Conservation (phyloP, 2,113 vertebrate species). For the Zingel zingel region DNA sequence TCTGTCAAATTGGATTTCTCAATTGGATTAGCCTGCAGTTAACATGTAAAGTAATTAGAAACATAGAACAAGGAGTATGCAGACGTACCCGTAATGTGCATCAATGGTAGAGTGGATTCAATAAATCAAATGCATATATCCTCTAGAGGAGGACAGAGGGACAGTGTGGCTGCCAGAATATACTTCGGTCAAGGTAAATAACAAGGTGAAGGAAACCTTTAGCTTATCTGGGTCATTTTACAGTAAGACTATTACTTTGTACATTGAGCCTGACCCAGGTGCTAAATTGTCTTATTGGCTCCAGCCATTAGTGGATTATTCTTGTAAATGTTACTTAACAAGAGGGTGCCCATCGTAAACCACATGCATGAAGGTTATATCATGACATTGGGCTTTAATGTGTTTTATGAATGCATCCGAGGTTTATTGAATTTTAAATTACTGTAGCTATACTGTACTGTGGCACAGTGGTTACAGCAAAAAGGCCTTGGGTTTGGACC, state of each 20-base stretch:
- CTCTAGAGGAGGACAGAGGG: slow-evolving; percentile 4
- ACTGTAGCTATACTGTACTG: not conserved
- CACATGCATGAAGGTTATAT: slow-evolving; percentile 13
- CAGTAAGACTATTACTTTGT: slow-evolving; percentile 41
- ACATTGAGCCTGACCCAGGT: slow-evolving; percentile 35
- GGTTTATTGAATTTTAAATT: slow-evolving; percentile 22
- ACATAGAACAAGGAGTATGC: slow-evolving; percentile 30
- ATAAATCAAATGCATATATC: slow-evolving; percentile 23
- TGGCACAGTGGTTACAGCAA: not conserved
- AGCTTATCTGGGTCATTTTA: slow-evolving; percentile 45
- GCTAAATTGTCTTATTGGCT: slow-evolving; percentile 49
- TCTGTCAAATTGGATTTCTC: slow-evolving; percentile 37
- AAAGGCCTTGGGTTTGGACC: not conserved
- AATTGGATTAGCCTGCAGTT: slow-evolving; percentile 27
- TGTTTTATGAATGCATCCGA: slow-evolving; percentile 46
- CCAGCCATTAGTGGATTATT: slow-evolving; percentile 42
- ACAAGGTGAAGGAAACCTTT: slow-evolving; percentile 36
- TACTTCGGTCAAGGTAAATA: slow-evolving; percentile 30
- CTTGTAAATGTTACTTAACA: slow-evolving; percentile 40
- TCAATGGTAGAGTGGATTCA: slow-evolving; percentile 10
- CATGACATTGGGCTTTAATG: not conserved
- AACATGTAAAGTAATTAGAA: slow-evolving; percentile 38
- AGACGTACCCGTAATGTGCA: slow-evolving; percentile 3
- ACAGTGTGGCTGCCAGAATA: slow-evolving; percentile 19
- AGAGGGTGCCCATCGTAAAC: slow-evolving; percentile 16